Base-by-base conservation (phyloP, 2,113 vertebrate species). In the Henicopernis longicauda region DNA sequence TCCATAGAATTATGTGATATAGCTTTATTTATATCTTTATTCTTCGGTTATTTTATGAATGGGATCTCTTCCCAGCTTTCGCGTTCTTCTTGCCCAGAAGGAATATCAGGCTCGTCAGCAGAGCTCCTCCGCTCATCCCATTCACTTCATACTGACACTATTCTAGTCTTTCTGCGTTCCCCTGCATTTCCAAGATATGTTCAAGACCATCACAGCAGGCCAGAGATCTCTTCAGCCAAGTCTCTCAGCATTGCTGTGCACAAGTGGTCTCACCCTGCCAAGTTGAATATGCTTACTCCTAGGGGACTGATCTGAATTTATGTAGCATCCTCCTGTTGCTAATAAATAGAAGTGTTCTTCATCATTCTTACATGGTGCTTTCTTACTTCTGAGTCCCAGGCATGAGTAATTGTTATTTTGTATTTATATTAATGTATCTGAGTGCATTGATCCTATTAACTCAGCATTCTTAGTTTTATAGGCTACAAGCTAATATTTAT, bases 181-280 rank as follows among this genome's bases (percentile, higher is more conserved):
- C 38, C 38, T 54, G 49, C 32, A 34, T 54, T 92, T 89, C 67
- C 88, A 96, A 84, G 59, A 83, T 16, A 32, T 0, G 14, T 81
- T 62, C 82, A 88, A 90, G 96, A 73, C n/a, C 59, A 71, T 94
- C 96, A 88, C 90, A 94, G 93, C 82, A 92, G 92, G 93, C 84
- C 92, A 92, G 82, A 82, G 78, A 23, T 86, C 44, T 65, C 58
- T 91, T 74, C 86, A 93, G 92, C 97, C 97, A 96, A 97, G 42
- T 90, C 54, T 86, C 57, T 92, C 70, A 62, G 82, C 94, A 92
- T 77, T 86, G 79, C 63, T 86, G 42, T 47, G 63, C 76, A 89
- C 76, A 42, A 95, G 82, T n/a, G 58, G 67, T 59, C 71, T 81
- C 5, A 2, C 71, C 50, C 55, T 97, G 97, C 85, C 96, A 96